A percentile compares a stretch with the other conserved stretches of the same genome.
Conservation (phyloP, 2,888 invertebrate species). For the Drosophila conformis region DNA sequence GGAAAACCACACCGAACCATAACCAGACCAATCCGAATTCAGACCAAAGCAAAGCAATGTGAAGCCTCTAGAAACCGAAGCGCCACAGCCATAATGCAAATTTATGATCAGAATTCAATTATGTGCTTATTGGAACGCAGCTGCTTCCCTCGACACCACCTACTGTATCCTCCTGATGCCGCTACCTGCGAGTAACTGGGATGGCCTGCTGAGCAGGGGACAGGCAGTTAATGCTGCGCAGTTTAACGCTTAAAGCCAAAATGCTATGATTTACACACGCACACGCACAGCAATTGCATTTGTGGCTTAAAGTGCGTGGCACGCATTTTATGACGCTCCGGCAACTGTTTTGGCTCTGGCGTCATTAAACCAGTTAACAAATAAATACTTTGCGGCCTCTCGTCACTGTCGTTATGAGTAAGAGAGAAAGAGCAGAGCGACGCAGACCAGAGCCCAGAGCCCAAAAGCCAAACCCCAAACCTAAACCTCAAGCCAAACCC, state of each 20-base stretch:
- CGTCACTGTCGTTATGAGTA: constrained; percentile 30
- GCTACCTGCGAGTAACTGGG: constrained; percentile 48
- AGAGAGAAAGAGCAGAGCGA: no score
- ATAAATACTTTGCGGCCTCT: constrained; percentile 70
- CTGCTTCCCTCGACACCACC: constrained; percentile 44
- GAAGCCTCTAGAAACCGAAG: constrained; percentile 69
- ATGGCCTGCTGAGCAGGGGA: constrained; percentile 37
- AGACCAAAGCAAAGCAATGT: constrained; percentile 25
- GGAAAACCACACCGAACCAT: constrained; percentile 41
- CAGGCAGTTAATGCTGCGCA: constrained; percentile 72
- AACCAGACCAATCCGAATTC: constrained; percentile 17
- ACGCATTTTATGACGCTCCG: constrained; percentile 59
- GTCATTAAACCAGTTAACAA: constrained; percentile 80
- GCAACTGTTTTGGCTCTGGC: constrained; percentile 51
- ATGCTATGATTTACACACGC: constrained; percentile 73
- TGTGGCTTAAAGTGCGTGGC: constrained; percentile 75
- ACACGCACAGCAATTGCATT: constrained; percentile 60
- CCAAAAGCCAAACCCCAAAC: constrained; percentile 1
- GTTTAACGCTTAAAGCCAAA: constrained; percentile 79
- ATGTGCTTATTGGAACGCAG: constrained; percentile 82
- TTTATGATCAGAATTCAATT: constrained; percentile 81
- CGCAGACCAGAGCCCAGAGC: not conserved
- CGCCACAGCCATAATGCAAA: constrained; percentile 74
- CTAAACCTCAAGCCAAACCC: constrained; percentile 6
- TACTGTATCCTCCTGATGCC: not conserved